Evolutionary conservation across 2,888 invertebrate species (phyloP).

Genomic region (Morpho achilles): DNA sequence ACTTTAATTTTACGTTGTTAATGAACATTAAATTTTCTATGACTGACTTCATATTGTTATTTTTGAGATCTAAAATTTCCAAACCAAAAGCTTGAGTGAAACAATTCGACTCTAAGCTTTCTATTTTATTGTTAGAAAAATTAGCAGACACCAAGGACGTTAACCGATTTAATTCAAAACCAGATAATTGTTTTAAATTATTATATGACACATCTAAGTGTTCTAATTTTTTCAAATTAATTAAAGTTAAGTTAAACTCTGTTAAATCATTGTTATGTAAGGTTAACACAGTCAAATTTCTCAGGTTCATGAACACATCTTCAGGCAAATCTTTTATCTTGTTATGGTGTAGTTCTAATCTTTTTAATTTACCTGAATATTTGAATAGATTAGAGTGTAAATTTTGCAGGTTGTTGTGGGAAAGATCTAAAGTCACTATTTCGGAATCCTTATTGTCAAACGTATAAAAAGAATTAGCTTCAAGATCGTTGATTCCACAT

Average conservation of each 20-base stretch:
- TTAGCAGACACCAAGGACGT: constrained; percentile 45
- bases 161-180: constrained; percentile 50
- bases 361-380: constrained; percentile 37
- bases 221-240: constrained; percentile 43
- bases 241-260: constrained; percentile 46
- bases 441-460: constrained; percentile 31
- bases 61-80: constrained; percentile 46
- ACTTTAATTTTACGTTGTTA: constrained; percentile 42
- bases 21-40: constrained; percentile 51
- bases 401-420: constrained; percentile 41
- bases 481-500: constrained; percentile 43
- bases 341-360: constrained; percentile 49
- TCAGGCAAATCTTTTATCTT: constrained; percentile 40
- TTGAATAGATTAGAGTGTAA: constrained; percentile 40
- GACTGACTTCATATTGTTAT: constrained; percentile 44
- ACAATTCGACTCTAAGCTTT: constrained; percentile 48
- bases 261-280: constrained; percentile 47
- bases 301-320: constrained; percentile 41
- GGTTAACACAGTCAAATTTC: constrained; percentile 38
- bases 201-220: constrained; percentile 52
- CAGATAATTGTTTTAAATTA: constrained; percentile 39
- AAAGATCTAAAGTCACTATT: constrained; percentile 47
- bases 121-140: constrained; percentile 51
- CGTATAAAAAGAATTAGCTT: constrained; percentile 38
- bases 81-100: constrained; percentile 49